Base-by-base conservation (phyloP, 2,113 vertebrate genomes). In the Hiodon alosoides region DNA sequence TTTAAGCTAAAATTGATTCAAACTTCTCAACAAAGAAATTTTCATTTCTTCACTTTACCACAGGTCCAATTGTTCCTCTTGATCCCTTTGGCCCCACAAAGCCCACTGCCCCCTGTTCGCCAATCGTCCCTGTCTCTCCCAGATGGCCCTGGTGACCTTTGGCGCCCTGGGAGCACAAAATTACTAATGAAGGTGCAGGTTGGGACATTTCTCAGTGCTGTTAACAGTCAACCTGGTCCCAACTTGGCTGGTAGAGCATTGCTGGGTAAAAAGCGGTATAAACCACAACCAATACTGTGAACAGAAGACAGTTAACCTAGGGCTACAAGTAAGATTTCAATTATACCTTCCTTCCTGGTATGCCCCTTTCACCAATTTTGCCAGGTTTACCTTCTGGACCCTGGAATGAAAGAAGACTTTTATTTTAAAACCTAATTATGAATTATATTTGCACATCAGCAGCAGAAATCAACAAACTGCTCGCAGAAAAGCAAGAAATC, bases 361-460 rank as follows among this genome's bases (percentile, higher is more conserved):
- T 94, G 85, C 97, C 97, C 85, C 92, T 93, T 81, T 94, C 94
- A 0, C 97, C 97, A 69, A 94, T 91, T 84, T 93, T 96, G 78
- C 97, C 97, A 74, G 94, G 89, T 86, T 95, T 98, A 46, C 97
- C 97, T 91, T 98, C 97, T 70, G 90, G 93, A 75, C 97, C 97
- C 97, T 99, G 81, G 5, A 65, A 75, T 74, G 67, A 76, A 6
- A 79, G 78, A 76, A 2, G 77, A 81, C 1, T 13, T 48, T 48
- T 57, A 59, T 14, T 69, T 50, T 17, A 10, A 16, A 71, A 59
- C 5, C 9, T 11, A 31, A 31, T 31, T 31, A 64, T 6, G 65
- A 57, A 64, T 17, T 2, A 71, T 10, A 71, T n/a, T 47, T 17
- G 48, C 13, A 13, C 13, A 17, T 69, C 50, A 54, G 17, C 58